phyloP scores from a whole-genome alignment of 2,797 vertebrate species.

The Scolopax rusticola region DNA sequence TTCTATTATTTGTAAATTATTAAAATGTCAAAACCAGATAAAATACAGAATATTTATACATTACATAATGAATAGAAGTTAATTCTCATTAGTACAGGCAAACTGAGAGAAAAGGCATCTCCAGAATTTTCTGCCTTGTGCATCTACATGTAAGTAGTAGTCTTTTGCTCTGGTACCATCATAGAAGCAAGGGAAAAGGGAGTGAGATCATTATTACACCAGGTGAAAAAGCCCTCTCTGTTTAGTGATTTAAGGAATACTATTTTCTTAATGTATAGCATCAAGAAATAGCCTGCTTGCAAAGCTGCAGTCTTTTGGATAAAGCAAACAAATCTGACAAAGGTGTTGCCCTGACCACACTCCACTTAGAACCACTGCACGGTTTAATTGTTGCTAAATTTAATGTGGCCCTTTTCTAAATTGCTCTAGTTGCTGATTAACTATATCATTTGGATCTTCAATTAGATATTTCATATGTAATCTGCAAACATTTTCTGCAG shows the following conservation, averaged over 20 bases:
- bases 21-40: background rate
- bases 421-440: background rate
- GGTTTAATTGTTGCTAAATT: background rate
- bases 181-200: background rate
- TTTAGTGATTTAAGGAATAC: background rate
- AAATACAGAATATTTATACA: background rate
- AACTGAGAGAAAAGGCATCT: background rate
- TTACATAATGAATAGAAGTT: background rate
- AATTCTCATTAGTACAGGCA: background rate
- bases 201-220: background rate
- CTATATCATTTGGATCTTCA: background rate
- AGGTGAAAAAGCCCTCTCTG: rapidly evolving
- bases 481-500: background rate
- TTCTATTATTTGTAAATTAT: background rate
- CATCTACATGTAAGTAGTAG: background rate
- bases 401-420: background rate
- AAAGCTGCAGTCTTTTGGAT: background rate
- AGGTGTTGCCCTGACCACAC: background rate
- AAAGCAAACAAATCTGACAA: background rate
- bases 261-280: background rate
- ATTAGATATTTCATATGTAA: background rate
- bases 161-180: background rate
- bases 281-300: background rate
- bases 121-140: background rate
- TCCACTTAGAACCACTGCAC: background rate